Base-by-base conservation (phyloP, 2,888 invertebrate species). In the Neoscelio sp. region DNA sequence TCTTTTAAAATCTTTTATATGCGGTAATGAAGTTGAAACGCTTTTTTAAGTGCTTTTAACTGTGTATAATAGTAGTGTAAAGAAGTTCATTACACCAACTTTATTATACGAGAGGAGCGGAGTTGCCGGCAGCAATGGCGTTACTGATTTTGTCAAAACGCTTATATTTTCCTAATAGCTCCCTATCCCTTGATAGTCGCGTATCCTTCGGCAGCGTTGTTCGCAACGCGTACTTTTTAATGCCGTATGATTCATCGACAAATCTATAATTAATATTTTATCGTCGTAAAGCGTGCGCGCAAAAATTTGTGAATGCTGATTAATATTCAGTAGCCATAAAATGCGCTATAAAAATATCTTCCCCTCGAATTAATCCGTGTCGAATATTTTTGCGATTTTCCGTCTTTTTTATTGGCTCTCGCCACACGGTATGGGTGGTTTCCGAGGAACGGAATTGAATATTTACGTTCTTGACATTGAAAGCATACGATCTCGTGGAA, bases 401-500 rank as follows among this genome's bases (percentile, higher is more conserved):
- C 18, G 2, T 28, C 20, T 28, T 18, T 78, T 71, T 71, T 65
- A 46, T 65, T 64, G 44, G 15, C 52, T 12, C 46, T 6, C 10
- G 64, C 42, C 38, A 73, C 78, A 78, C 67, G 67, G 48, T 67
- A 73, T 73, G 78, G 77, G 71, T 78, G 73, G 78, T 65, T 73
- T 73, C 56, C 73, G 40, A 60, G 15, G 60, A 65, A 48, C 70
- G 71, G 62, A 78, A 73, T 73, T 73, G 67, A 78, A 78, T 78
- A 78, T 78, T 78, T 67, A 78, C 78, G 73, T 78, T 78, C 73
- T 48, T 62, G 48, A 73, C 78, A 73, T 78, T 73, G 58, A 73
- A 73, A 65, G 67, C 78, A 26, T 71, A 73, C 71, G 78, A 67
- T 67, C 71, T 78, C 60, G 50, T 73, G 78, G 62, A 78, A 71